Evolutionary conservation across 2,888 invertebrate genomes (phyloP), one percentile per base, ranked within the genome.

Genomic region (Mythimna lalbum): DNA sequence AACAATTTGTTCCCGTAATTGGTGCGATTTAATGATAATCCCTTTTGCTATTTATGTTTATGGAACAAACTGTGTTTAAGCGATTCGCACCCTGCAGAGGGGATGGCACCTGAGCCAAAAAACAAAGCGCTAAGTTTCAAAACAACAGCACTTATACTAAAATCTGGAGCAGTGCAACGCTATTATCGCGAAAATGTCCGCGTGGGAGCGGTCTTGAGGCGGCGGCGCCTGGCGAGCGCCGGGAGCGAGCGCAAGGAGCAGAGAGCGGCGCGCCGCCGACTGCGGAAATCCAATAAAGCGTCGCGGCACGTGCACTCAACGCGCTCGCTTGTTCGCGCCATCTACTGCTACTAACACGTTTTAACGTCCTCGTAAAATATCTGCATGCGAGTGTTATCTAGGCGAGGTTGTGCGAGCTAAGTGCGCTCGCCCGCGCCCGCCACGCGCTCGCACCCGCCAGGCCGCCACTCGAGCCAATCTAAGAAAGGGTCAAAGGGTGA

Each of bases 271-370:
- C 59, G 55, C 39, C 66, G 19, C 57, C 60, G 63, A 57, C 76
- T 50, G 52, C 76, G 74, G 78, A 76, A 83, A 88, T 88, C 79
- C 79, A 88, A 88, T 88, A 88, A 86, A 65, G 43, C 56, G 70
- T 65, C 31, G 78, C 69, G 76, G 57, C 81, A 72, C 78, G 81
- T 79, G 84, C 86, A 83, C 87, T 87, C 81, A 72, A 72, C 82
- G 73, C 80, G 79, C 73, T 72, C 72, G 73, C 81, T 78, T 68
- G 69, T 78, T 76, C 68, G 72, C 78, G 80, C 69, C 67, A 70
- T 65, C 63, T 80, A 72, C 79, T 73, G 74, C 82, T 56, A 63
- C 82, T 77, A 84, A 83, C 86, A 81, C 84, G 76, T 78, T 80
- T 65, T 75, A 77, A 68, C 71, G 64, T 64, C 43, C 56, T 81